phyloP scores from a whole-genome alignment of 2,113 vertebrate species.

The Holacanthus passer region DNA sequence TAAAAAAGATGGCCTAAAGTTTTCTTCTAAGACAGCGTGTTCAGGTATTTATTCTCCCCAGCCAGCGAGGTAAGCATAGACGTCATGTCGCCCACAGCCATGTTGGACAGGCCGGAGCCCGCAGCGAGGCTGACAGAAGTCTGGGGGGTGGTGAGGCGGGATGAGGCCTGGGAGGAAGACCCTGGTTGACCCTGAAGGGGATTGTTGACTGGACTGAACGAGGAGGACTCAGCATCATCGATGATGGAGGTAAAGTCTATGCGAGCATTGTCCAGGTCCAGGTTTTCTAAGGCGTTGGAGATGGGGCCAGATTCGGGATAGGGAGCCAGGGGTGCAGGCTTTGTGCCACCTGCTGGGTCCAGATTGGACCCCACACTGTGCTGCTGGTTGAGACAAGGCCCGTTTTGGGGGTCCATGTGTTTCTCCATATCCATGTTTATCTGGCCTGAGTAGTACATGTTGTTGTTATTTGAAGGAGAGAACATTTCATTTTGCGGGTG shows the following conservation, averaged over 20 bases:
- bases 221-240: slow-evolving; percentile 89
- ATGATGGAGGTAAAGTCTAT: slow-evolving; percentile 97
- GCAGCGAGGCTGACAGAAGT: slow-evolving; percentile 78
- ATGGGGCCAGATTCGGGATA: slow-evolving; percentile 88
- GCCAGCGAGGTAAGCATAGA: slow-evolving; percentile 94
- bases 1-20: slow-evolving; percentile 6
- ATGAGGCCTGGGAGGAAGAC: slow-evolving; percentile 84
- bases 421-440: slow-evolving; percentile 84
- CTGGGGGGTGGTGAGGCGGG: slow-evolving; percentile 85
- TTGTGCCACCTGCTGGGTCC: slow-evolving; percentile 76
- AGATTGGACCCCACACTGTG: slow-evolving; percentile 66
- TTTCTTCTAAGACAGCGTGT: slow-evolving; percentile 87
- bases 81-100: slow-evolving; percentile 98
- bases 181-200: slow-evolving; percentile 72
- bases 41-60: slow-evolving; percentile 96
- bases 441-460: slow-evolving; percentile 84
- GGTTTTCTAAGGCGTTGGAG: slow-evolving; percentile 92
- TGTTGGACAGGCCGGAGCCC: slow-evolving; percentile 89
- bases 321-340: slow-evolving; percentile 81
- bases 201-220: slow-evolving; percentile 83
- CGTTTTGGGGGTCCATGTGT: slow-evolving; percentile 73
- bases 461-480: slow-evolving; percentile 75
- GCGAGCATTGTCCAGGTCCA: slow-evolving; percentile 96
- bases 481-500: slow-evolving; percentile 79
- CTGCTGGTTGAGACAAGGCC: slow-evolving; percentile 84